These are phyloP conservation scores for Anguilla marmorata DNA, from an alignment of 2,797 vertebrate species.

Conservation along the genomic window DNA sequence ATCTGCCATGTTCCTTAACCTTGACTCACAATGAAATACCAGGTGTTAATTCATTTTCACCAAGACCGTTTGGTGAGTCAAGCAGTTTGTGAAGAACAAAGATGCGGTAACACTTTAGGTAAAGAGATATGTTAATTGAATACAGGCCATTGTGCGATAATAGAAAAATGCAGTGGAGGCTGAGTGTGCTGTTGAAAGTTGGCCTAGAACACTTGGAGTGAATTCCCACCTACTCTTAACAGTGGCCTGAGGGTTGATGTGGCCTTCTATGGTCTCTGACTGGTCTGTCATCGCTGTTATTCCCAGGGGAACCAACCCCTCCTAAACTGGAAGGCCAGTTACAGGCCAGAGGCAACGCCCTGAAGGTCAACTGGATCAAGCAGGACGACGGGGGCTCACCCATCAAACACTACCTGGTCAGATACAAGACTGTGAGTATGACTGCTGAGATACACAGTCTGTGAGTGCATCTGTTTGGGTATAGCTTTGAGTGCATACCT, in stretches of 20 bases:
- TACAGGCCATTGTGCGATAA: background rate
- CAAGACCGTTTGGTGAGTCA: background rate
- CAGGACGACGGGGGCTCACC: slow-evolving; percentile 96
- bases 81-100: background rate
- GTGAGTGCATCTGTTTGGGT: background rate
- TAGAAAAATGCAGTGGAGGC: background rate
- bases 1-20: background rate
- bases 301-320: slow-evolving; percentile 90
- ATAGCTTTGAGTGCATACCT: background rate
- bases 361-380: slow-evolving; percentile 88
- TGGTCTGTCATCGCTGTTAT: slow-evolving; percentile 48
- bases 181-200: background rate
- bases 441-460: background rate
- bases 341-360: slow-evolving; percentile 87
- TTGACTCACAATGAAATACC: background rate
- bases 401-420: slow-evolving; percentile 91
- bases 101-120: background rate
- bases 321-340: slow-evolving; percentile 86
- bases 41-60: background rate
- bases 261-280: slow-evolving; percentile 25
- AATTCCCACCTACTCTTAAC: background rate
- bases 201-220: background rate
- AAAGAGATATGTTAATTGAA: background rate
- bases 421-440: slow-evolving; percentile 88
- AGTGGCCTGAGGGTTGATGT: background rate